Base-by-base conservation (phyloP, 2,888 invertebrate species). In the Uloborus plumipes region DNA sequence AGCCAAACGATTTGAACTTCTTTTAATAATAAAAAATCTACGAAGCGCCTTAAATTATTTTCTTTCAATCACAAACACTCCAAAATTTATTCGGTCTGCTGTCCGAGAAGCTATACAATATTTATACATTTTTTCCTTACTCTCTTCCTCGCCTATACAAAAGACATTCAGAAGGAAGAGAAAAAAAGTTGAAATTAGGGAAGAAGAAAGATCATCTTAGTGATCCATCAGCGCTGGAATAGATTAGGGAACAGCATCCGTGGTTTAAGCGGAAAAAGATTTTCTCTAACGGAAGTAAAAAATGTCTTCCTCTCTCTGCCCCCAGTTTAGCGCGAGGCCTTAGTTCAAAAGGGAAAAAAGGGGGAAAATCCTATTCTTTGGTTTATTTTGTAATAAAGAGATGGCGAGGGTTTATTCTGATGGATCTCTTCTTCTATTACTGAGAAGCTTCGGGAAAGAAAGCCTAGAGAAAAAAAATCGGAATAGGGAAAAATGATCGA, bases 231-330 rank as follows among this genome's bases (percentile, higher is more conserved):
- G 55, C 55, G 20, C 9, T 18, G 55, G 20, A 55, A 55, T 55
- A 55, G 55, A 55, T 55, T 55, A 18, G 55, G n/a, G 55, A 55
- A 55, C 55, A 55, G 55, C n/a, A 55, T 55, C 55, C 20, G 20
- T 55, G 20, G 55, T n/a, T 55, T 55, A 55, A 55, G 55, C 55
- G 55, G n/a, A 55, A 55, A 55, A 55, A 55, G 55, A 55, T 55
- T 55, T 55, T 55, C 18, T 18, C 55, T 55, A n/a, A 39, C 39
- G 39, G 39, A 39, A 39, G 39, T 39, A 39, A 39, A 39, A 39
- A 39, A 39, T 39, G 39, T 39, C 39, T 39, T 39, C 39, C 39
- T 39, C 39, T 39, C 39, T 39, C 39, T 39, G 39, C 39, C 39
- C 39, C 39, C 39, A 39, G 39, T 39, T 39, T 39, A 39, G 39